phyloP scores from a whole-genome alignment of 2,888 invertebrate species.

The Pemphredon lugubris region DNA sequence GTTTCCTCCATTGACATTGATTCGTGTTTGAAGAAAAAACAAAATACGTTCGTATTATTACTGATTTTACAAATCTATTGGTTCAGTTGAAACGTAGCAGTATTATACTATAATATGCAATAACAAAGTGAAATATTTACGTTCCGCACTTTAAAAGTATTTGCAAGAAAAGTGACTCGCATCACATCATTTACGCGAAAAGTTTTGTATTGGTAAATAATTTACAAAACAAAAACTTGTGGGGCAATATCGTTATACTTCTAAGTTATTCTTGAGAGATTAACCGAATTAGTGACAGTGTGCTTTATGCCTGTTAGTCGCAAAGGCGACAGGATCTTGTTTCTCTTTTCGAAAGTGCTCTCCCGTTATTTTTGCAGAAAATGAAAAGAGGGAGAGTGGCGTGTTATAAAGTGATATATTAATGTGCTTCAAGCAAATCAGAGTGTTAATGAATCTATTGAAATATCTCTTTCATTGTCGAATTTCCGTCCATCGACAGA shows the following conservation, averaged over 20 bases:
- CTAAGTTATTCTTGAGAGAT: conserved; percentile 34
- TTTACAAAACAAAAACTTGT: conserved; percentile 18
- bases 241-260: conserved; percentile 37
- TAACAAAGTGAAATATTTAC: conserved; percentile 10
- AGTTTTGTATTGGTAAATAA: conserved; percentile 51
- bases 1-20: neutral
- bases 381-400: too few relatives aligned
- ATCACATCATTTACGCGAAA: conserved; percentile 22
- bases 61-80: too few relatives aligned
- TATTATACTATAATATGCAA: conserved; percentile 17
- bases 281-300: conserved; percentile 25
- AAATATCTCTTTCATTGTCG: conserved; percentile 18
- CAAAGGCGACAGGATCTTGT: too few relatives aligned
- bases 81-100: conserved; percentile 29
- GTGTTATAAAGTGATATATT: too few relatives aligned
- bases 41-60: too few relatives aligned
- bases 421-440: conserved; percentile 7
- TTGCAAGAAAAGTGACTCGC: neutral
- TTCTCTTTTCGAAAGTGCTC: too few relatives aligned
- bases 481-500: conserved; percentile 14
- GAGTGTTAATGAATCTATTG: conserved; percentile 30
- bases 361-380: too few relatives aligned
- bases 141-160: neutral
- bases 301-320: too few relatives aligned
- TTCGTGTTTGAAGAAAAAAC: too few relatives aligned